Conservation (phyloP, 2,888 invertebrate species). For the Scaptomyza parva region DNA sequence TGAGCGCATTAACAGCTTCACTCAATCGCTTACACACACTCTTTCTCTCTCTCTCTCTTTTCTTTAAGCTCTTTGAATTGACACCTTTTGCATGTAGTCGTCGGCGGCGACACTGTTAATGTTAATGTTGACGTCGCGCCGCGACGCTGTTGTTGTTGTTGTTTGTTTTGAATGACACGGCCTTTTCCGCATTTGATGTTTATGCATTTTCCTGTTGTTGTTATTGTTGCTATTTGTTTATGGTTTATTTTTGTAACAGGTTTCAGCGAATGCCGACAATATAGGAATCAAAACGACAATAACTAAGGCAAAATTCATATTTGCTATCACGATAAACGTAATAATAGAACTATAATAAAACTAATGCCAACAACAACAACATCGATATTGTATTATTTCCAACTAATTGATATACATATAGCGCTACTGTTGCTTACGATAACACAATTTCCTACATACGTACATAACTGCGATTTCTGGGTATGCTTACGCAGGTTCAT, state of each 20-base stretch:
- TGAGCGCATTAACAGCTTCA: conserved; percentile 6
- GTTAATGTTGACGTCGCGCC: conserved; percentile 45
- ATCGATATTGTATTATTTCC: conserved; percentile 27
- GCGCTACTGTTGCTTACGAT: conserved; percentile 30
- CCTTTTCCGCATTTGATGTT: conserved; percentile 50
- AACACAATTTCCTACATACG: conserved; percentile 26
- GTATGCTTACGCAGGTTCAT: conserved; percentile 8
- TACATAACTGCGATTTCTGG: conserved; percentile 35
- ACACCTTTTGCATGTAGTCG: conserved; percentile 4
- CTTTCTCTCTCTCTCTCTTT: conserved; percentile 7
- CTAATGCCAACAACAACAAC: conserved; percentile 12
- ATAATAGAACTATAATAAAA: conserved; percentile 1
- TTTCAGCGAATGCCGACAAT: conserved; percentile 39
- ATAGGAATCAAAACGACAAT: conserved; percentile 42
- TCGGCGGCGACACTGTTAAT: conserved; percentile 7
- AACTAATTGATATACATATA: conserved; percentile 50
- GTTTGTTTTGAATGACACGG: conserved; percentile 10
- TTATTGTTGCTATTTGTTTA: conserved; percentile 39
- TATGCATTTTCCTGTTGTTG: conserved; percentile 26
- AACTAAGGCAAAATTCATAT: conserved; percentile 35
- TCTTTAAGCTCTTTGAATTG: conserved; percentile 3
- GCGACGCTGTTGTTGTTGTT: conserved; percentile 53
- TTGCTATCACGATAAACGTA: conserved; percentile 3
- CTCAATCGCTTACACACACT: not conserved
- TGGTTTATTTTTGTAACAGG: conserved; percentile 69